These are phyloP conservation scores for Globicephala melas DNA, from an alignment of 2,113 vertebrate genomes.

Conservation along the genomic window DNA sequence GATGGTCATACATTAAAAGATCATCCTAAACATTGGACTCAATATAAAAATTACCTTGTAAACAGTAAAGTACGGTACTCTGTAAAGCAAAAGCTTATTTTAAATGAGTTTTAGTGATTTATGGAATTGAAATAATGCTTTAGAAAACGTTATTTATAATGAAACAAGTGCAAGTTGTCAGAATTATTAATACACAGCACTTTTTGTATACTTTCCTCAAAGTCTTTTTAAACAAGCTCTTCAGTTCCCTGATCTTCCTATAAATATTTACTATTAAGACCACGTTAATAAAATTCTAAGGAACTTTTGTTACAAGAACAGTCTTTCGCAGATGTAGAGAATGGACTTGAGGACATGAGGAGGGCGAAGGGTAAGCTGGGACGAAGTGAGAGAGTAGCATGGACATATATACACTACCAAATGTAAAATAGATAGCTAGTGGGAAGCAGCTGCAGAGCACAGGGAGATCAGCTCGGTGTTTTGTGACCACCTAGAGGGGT, in stretches of 20 bases:
- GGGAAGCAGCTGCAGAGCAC: no score
- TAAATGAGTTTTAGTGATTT: background rate
- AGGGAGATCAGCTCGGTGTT: no score
- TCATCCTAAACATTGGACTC: background rate
- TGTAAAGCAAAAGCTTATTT: background rate
- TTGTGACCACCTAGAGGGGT: no score
- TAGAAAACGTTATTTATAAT: background rate
- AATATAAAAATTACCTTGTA: background rate
- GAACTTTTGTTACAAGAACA: background rate
- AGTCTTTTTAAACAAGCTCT: background rate
- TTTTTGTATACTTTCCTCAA: background rate
- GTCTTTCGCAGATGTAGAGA: background rate
- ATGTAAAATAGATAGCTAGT: no score
- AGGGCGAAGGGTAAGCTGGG: no score
- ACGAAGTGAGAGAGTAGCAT: no score
- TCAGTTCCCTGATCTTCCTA: background rate
- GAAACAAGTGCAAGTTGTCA: background rate
- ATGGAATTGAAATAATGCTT: background rate
- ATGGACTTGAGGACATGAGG: no score
- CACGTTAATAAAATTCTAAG: background rate
- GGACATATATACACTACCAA: no score
- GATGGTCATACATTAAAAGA: background rate
- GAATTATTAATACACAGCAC: background rate
- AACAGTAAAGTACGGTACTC: background rate
- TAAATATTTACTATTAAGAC: background rate